phyloP scores from a whole-genome alignment of 2,113 vertebrate genomes.

The Diglossa brunneiventris region DNA sequence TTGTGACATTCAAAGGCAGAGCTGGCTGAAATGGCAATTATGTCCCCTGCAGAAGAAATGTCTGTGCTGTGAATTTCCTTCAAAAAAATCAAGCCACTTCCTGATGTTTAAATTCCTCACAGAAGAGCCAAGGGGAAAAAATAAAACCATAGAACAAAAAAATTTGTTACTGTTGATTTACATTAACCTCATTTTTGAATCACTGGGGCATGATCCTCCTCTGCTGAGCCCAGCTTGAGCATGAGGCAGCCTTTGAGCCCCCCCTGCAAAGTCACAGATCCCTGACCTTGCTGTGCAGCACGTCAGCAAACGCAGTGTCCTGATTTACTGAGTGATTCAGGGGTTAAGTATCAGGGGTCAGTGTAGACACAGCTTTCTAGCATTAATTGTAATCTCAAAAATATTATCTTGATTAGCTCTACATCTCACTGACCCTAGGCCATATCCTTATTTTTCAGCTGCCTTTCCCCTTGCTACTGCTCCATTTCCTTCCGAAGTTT shows the following conservation, averaged over 20 bases:
- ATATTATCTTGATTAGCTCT: slow-evolving; percentile 1
- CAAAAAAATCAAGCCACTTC: not conserved
- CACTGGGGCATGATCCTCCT: not conserved
- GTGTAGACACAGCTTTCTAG: not conserved
- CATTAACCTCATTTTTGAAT: not conserved
- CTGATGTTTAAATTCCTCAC: not conserved
- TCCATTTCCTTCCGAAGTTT: slow-evolving; percentile 30
- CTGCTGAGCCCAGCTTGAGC: not conserved
- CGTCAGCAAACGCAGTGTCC: not conserved
- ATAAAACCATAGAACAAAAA: not conserved
- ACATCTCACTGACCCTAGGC: not conserved
- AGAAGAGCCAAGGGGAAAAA: not conserved
- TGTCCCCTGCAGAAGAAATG: not conserved
- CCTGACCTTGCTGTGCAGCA: not conserved
- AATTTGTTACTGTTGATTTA: not conserved
- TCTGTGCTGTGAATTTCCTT: not conserved
- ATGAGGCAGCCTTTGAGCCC: not conserved
- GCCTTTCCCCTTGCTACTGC: not conserved
- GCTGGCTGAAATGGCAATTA: not conserved
- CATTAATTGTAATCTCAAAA: not conserved
- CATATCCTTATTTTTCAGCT: slow-evolving; percentile 16
- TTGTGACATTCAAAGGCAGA: not conserved
- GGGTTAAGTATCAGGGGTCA: not conserved
- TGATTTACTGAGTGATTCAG: not conserved
- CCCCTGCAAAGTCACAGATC: not conserved